phyloP scores from a whole-genome alignment of 2,888 invertebrate genomes.

The Zootermopsis nevadensis region DNA sequence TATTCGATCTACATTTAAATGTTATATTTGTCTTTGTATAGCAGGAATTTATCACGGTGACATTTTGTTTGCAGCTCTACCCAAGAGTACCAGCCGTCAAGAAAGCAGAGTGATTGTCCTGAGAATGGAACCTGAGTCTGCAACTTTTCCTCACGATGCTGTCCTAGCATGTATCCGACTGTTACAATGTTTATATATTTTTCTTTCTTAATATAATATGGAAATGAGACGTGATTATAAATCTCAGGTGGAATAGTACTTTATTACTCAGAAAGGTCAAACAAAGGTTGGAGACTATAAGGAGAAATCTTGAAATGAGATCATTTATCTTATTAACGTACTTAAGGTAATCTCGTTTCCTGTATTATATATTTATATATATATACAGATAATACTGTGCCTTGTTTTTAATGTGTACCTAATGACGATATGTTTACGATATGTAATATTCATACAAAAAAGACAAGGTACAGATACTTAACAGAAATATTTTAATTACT shows the following conservation, averaged over 20 bases:
- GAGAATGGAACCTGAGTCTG: neutral
- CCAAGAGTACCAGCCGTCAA: slow-evolving; percentile 65
- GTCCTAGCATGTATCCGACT: neutral
- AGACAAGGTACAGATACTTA: slow-evolving; percentile 6
- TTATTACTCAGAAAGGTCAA: neutral
- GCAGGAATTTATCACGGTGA: too few relatives aligned
- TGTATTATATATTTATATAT: neutral
- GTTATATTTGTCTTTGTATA: neutral
- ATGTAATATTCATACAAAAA: neutral
- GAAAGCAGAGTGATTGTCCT: slow-evolving; percentile 42
- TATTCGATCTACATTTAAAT: slow-evolving; percentile 48
- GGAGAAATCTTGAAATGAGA: neutral
- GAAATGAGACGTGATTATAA: slow-evolving; percentile 26
- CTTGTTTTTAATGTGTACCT: slow-evolving; percentile 17
- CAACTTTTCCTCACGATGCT: neutral
- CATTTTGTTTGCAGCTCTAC: slow-evolving; percentile 62
- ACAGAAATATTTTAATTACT: slow-evolving; percentile 15
- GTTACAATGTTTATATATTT: too few relatives aligned
- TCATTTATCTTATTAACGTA: slow-evolving; percentile 19
- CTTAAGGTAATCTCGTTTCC: slow-evolving; percentile 24
- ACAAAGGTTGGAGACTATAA: neutral
- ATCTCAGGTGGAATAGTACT: slow-evolving; percentile 34
- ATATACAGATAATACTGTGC: slow-evolving; percentile 26
- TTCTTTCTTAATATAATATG: neutral
- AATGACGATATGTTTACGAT: neutral